A percentile compares a stretch with the other conserved stretches of the same genome.
These are phyloP conservation scores for Sebastes steindachneri DNA, from an alignment of 2,797 vertebrate species.

Conservation along the genomic window DNA sequence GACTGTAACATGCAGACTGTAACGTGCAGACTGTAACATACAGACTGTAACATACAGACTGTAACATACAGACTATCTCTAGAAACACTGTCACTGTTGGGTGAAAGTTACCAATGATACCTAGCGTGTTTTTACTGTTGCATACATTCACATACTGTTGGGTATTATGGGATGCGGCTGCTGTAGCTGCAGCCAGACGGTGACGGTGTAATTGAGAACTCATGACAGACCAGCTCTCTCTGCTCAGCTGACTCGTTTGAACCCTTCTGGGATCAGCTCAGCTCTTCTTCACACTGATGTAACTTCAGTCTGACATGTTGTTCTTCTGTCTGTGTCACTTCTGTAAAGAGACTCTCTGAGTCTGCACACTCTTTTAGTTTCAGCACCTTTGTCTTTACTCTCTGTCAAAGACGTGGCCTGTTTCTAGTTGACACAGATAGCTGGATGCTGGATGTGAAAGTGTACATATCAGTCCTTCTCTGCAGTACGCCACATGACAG, in stretches of 20 bases:
- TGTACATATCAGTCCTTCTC: not conserved
- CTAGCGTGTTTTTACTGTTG: not conserved
- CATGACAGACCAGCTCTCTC: conserved; percentile 12
- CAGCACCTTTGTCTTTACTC: not conserved
- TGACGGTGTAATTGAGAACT: conserved; percentile 29
- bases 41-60: too few species aligned
- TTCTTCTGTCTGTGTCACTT: not conserved
- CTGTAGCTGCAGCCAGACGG: not conserved
- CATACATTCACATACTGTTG: not conserved
- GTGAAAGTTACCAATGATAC: too few species aligned
- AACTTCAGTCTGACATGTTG: not conserved
- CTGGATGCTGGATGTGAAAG: not conserved
- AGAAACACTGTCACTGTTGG: not conserved
- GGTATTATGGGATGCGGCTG: not conserved
- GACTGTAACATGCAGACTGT: too few species aligned
- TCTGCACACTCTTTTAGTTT: not conserved
- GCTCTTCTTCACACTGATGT: not conserved
- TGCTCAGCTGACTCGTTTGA: conserved; percentile 2
- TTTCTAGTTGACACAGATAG: not conserved
- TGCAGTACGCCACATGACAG: not conserved
- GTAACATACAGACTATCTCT: not conserved
- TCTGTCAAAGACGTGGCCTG: not conserved
- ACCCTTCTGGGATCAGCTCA: not conserved
- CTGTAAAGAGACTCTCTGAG: not conserved
- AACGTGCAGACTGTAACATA: not conserved